Percentiles rank a stretch among this genome's conserved stretches.
Conservation (phyloP, 2,888 invertebrate genomes). For the Pollenia labialis region DNA sequence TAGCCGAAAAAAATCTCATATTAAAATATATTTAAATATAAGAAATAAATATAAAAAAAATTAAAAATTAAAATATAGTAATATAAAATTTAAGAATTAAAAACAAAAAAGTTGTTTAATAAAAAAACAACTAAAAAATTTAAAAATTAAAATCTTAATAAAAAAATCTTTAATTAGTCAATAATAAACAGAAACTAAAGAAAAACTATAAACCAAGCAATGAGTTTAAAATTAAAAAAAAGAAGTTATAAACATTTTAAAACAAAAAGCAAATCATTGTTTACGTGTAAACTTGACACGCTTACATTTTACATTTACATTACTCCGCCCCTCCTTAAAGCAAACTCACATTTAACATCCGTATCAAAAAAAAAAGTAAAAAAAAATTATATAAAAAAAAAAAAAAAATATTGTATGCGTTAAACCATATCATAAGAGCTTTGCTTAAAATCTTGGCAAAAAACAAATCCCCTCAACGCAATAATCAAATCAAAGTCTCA, state of each 20-base stretch:
- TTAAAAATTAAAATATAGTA: slow-evolving; percentile 61
- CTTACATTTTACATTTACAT: slow-evolving; percentile 65
- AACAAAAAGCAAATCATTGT: slow-evolving; percentile 55
- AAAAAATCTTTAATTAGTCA: slow-evolving; percentile 66
- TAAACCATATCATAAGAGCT: slow-evolving; percentile 80
- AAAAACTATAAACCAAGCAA: slow-evolving; percentile 60
- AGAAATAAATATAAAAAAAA: slow-evolving; percentile 59
- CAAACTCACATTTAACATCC: slow-evolving; percentile 55
- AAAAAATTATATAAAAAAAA: slow-evolving; percentile 6
- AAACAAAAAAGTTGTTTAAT: slow-evolving; percentile 55
- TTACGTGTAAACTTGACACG: slow-evolving; percentile 70
- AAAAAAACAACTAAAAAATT: slow-evolving; percentile 58
- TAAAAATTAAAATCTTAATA: slow-evolving; percentile 48
- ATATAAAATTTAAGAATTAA: slow-evolving; percentile 50
- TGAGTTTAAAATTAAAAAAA: slow-evolving; percentile 62
- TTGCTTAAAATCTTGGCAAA: slow-evolving; percentile 76
- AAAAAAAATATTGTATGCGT: slow-evolving; percentile 47
- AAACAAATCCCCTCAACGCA: slow-evolving; percentile 37
- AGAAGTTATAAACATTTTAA: slow-evolving; percentile 49
- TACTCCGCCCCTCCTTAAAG: slow-evolving; percentile 65
- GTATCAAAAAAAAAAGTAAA: slow-evolving; percentile 22
- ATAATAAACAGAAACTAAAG: slow-evolving; percentile 41
- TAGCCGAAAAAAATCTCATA: slow-evolving; percentile 71
- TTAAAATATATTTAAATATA: slow-evolving; percentile 64
- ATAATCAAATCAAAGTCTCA: slow-evolving; percentile 59